These are phyloP conservation scores for Gryllus bimaculatus DNA, from an alignment of 1,140 invertebrate genomes.

Conservation along the genomic window DNA sequence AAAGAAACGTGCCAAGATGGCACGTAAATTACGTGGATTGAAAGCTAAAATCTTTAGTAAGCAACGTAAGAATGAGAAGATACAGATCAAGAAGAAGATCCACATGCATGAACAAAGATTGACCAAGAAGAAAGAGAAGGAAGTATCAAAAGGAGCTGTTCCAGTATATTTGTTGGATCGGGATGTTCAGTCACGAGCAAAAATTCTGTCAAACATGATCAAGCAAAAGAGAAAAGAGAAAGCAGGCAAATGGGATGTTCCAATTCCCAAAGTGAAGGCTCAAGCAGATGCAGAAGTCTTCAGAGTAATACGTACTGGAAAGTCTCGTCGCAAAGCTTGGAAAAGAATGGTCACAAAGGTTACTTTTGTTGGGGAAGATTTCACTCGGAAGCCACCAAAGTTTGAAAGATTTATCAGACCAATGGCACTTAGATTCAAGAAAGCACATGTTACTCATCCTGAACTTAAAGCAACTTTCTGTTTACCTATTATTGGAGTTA, in stretches of 20 bases:
- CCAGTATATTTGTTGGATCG: slow-evolving; percentile 95
- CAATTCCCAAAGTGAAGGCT: slow-evolving; percentile 94
- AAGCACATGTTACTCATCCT: slow-evolving; percentile 97
- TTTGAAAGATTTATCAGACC: slow-evolving; percentile 98
- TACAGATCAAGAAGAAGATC: slow-evolving; percentile 98
- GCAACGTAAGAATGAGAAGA: slow-evolving; percentile 92
- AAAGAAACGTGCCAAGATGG: slow-evolving; percentile 81
- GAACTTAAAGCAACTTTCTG: slow-evolving; percentile 98
- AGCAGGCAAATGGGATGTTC: slow-evolving; percentile 99
- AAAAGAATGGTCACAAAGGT: slow-evolving; percentile 99
- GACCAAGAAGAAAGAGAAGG: slow-evolving; percentile 76
- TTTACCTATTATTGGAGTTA: slow-evolving; percentile 96
- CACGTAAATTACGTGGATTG: slow-evolving; percentile 84
- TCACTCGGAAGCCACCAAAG: slow-evolving; percentile 98
- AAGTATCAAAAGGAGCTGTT: slow-evolving; percentile 78
- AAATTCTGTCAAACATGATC: slow-evolving; percentile 97
- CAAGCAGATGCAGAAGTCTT: slow-evolving; percentile 98
- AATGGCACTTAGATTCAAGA: slow-evolving; percentile 93
- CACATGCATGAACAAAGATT: slow-evolving; percentile 85
- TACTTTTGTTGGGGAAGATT: slow-evolving; percentile 94
- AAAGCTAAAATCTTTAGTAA: slow-evolving; percentile 98
- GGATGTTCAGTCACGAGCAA: slow-evolving; percentile 86
- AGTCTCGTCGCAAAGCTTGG: slow-evolving; percentile 94
- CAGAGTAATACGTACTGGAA: slow-evolving; percentile 88
- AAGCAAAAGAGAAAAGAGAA: slow-evolving; percentile 99